Conservation (phyloP, 2,888 invertebrate species). For the Idaea biselata region DNA sequence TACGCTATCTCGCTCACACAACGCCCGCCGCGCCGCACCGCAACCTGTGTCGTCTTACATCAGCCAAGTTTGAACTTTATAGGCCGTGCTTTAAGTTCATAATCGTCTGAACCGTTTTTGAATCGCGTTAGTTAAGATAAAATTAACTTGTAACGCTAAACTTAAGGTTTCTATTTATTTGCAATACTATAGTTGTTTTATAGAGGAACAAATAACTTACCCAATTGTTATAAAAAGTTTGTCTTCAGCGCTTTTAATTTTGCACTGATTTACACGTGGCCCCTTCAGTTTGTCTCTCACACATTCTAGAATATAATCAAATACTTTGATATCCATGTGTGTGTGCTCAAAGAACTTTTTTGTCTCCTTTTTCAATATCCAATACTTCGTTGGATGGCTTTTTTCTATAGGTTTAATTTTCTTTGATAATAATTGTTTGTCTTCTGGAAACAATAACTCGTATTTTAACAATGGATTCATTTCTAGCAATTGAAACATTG, state of each 20-base stretch:
- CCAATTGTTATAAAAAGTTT: slow-evolving; percentile 22
- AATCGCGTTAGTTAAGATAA: too few species aligned
- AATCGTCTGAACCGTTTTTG: too few species aligned
- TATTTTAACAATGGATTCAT: not conserved
- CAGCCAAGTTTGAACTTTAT: too few species aligned
- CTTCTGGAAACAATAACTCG: not conserved
- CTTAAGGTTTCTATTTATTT: too few species aligned
- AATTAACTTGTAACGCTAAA: too few species aligned
- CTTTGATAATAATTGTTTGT: not conserved
- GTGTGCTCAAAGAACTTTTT: slow-evolving; percentile 17
- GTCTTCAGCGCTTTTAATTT: slow-evolving; percentile 13
- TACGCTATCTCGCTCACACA: too few species aligned
- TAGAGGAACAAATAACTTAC: slow-evolving; percentile 14
- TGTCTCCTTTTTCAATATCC: slow-evolving; percentile 12
- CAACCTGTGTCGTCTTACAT: too few species aligned
- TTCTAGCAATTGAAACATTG: not conserved
- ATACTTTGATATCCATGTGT: slow-evolving; percentile 17
- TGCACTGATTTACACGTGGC: not conserved
- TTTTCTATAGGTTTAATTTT: not conserved
- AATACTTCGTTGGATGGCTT: not conserved
- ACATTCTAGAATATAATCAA: slow-evolving; percentile 24
- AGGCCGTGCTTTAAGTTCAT: too few species aligned
- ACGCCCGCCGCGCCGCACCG: too few species aligned
- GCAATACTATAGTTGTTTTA: not conserved
- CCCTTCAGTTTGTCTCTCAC: slow-evolving; percentile 10